Conservation (phyloP, 2,113 vertebrate species). For the Patagioenas fasciata region DNA sequence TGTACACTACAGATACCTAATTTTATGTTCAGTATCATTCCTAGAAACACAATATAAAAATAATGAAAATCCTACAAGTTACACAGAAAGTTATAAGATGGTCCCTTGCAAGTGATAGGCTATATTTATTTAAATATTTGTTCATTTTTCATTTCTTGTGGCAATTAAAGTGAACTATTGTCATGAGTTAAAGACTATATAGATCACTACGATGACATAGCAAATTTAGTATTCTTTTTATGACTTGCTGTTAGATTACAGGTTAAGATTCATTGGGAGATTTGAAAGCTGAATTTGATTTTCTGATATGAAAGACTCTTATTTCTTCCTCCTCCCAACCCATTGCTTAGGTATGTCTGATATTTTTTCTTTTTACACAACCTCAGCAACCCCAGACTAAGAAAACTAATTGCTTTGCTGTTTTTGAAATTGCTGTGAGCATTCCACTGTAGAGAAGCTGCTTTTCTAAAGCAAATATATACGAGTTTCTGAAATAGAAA, state of each 20-base stretch:
- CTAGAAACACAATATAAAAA: not conserved
- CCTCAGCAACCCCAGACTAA: not conserved
- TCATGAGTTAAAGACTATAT: not conserved
- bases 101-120: not conserved
- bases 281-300: not conserved
- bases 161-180: not conserved
- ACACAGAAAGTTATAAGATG: not conserved
- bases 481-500: slow-evolving; percentile 46
- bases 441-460: slow-evolving; percentile 44
- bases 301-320: not conserved
- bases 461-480: slow-evolving; percentile 57
- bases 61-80: not conserved
- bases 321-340: not conserved
- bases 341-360: not conserved
- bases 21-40: not conserved
- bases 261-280: not conserved
- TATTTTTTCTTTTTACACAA: not conserved
- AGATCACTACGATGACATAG: not conserved
- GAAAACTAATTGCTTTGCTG: slow-evolving; percentile 44
- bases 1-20: not conserved
- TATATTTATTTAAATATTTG: not conserved
- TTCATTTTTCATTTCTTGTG: not conserved
- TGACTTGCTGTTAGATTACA: not conserved
- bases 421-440: slow-evolving; percentile 53
- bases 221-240: not conserved